These are phyloP conservation scores for Scrobipalpa atriplicella DNA, from an alignment of 2,888 invertebrate species.

Conservation along the genomic window DNA sequence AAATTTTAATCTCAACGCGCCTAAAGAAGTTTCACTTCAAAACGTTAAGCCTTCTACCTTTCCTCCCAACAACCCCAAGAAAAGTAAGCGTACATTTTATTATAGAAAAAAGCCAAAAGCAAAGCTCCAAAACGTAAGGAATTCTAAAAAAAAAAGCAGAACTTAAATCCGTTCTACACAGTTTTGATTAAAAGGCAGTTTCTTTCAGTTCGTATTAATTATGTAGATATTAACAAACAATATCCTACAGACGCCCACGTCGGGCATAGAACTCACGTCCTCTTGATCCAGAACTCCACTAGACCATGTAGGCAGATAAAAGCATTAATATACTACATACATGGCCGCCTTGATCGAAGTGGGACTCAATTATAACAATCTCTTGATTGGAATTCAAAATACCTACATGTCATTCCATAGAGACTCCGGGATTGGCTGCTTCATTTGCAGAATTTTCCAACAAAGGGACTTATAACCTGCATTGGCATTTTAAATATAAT, in stretches of 20 bases:
- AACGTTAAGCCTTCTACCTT: too few relatives aligned
- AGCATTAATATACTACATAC: background rate
- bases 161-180: too few relatives aligned
- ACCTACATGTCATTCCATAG: slow-evolving; percentile 8
- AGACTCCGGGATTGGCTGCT: slow-evolving; percentile 1
- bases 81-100: too few relatives aligned
- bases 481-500: background rate
- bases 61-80: too few relatives aligned
- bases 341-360: background rate
- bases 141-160: too few relatives aligned
- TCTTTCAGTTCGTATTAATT: background rate
- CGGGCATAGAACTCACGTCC: background rate
- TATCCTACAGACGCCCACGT: background rate
- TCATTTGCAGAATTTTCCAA: background rate
- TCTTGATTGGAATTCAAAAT: slow-evolving; percentile 24
- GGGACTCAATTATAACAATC: slow-evolving; percentile 15
- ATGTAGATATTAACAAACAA: background rate
- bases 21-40: too few relatives aligned
- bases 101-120: too few relatives aligned
- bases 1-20: too few relatives aligned
- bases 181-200: too few relatives aligned
- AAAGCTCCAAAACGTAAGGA: too few relatives aligned
- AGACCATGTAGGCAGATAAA: background rate
- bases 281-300: background rate
- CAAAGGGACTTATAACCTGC: background rate